Evolutionary conservation across 2,797 vertebrate genomes (phyloP).

Genomic region (Eulemur rubriventer): DNA sequence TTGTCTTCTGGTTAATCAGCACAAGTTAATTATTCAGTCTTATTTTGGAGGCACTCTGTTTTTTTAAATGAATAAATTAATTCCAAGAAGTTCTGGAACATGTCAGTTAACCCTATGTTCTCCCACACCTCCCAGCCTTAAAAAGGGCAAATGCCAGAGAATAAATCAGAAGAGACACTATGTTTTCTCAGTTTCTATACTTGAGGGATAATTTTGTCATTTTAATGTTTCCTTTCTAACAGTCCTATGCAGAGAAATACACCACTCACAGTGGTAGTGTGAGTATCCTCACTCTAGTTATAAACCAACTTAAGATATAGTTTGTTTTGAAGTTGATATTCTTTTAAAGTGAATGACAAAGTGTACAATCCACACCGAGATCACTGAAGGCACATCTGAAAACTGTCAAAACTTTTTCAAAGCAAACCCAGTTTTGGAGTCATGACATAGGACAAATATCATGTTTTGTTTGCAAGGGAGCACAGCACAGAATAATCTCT

Average conservation of each 20-base stretch:
- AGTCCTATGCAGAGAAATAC: not conserved
- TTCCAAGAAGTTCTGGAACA: not conserved
- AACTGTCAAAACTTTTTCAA: not conserved
- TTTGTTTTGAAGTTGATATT: not conserved
- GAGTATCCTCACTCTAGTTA: conserved; percentile 20
- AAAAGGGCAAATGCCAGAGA: not conserved
- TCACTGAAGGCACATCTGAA: not conserved
- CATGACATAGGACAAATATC: not conserved
- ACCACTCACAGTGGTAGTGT: not conserved
- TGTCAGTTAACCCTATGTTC: conserved; percentile 28
- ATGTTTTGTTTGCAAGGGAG: not conserved
- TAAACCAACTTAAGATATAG: not conserved
- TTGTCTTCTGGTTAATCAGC: conserved; percentile 3
- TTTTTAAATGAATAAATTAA: conserved; percentile 41
- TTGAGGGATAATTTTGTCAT: conserved; percentile 53
- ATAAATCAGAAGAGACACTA: not conserved
- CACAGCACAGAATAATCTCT: not conserved
- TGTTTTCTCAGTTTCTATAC: conserved; percentile 44
- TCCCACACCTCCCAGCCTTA: not conserved
- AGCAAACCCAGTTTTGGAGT: not conserved
- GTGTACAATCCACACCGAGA: not conserved
- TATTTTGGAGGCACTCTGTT: not conserved
- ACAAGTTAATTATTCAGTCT: not conserved
- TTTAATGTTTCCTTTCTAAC: conserved; percentile 53
- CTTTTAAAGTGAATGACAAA: not conserved